Conservation (phyloP, 2,113 vertebrate genomes). For the Dendrocopos noguchii region DNA sequence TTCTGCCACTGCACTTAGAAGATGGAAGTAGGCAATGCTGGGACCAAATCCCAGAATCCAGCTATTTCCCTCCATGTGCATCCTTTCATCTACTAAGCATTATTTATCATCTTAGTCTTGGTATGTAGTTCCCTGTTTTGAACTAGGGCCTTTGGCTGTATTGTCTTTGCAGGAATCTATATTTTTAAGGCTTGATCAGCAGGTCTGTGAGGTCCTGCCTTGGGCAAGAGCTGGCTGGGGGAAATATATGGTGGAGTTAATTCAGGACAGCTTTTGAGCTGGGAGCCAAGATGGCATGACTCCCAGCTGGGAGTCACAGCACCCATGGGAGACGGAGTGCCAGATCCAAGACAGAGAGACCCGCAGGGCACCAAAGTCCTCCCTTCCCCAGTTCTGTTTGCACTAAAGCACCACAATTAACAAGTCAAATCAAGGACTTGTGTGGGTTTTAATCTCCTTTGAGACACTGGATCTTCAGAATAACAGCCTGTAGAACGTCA, state of each 20-base stretch:
- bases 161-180: not conserved
- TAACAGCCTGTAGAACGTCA: not conserved
- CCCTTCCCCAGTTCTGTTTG: not conserved
- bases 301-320: not conserved
- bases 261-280: not conserved
- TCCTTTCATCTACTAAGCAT: not conserved
- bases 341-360: not conserved
- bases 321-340: not conserved
- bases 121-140: not conserved
- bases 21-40: not conserved
- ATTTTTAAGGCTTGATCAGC: conserved; percentile 34
- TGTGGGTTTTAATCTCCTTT: not conserved
- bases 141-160: not conserved
- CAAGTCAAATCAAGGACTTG: not conserved
- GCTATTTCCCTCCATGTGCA: not conserved
- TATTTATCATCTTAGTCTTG: not conserved
- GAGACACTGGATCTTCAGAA: not conserved
- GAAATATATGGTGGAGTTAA: fast-evolving
- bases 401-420: not conserved
- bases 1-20: not conserved
- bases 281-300: not conserved
- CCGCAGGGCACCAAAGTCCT: not conserved
- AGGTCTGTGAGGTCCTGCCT: not conserved
- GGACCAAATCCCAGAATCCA: not conserved
- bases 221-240: not conserved